These are phyloP conservation scores for Gallinago stenura DNA, from an alignment of 2,797 vertebrate species.

Conservation along the genomic window DNA sequence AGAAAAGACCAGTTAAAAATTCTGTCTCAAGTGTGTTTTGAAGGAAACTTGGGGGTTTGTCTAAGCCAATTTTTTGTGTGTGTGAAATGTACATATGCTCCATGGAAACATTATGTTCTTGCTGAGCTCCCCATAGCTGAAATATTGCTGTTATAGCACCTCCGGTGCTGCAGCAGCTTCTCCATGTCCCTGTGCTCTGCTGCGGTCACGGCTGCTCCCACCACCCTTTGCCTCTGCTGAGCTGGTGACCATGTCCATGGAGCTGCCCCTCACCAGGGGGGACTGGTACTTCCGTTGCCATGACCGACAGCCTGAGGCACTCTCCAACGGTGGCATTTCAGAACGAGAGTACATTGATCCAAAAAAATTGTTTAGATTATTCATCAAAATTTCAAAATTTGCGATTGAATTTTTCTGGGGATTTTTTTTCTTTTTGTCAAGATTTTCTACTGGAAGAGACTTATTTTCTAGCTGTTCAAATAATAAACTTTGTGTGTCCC, in stretches of 20 bases:
- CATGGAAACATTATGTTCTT: not conserved
- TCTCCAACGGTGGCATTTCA: not conserved
- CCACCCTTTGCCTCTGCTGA: not conserved
- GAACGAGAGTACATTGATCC: not conserved
- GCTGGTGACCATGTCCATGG: not conserved
- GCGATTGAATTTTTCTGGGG: not conserved
- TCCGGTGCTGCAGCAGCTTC: not conserved
- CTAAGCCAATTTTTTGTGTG: not conserved
- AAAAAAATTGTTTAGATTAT: not conserved
- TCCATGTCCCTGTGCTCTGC: not conserved
- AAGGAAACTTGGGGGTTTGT: not conserved
- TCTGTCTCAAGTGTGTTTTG: not conserved
- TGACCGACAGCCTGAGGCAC: not conserved
- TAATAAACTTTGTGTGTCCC: not conserved
- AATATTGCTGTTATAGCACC: not conserved
- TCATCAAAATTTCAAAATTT: not conserved
- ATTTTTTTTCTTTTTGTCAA: not conserved
- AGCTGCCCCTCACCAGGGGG: not conserved
- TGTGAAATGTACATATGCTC: not conserved
- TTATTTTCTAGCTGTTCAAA: not conserved
- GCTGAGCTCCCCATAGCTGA: not conserved
- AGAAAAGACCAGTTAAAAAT: not conserved
- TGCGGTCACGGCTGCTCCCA: not conserved
- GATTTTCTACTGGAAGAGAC: not conserved
- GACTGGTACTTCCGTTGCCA: not conserved